Conservation (phyloP, 2,888 invertebrate species). For the Brachypalpus laphriformis region DNA sequence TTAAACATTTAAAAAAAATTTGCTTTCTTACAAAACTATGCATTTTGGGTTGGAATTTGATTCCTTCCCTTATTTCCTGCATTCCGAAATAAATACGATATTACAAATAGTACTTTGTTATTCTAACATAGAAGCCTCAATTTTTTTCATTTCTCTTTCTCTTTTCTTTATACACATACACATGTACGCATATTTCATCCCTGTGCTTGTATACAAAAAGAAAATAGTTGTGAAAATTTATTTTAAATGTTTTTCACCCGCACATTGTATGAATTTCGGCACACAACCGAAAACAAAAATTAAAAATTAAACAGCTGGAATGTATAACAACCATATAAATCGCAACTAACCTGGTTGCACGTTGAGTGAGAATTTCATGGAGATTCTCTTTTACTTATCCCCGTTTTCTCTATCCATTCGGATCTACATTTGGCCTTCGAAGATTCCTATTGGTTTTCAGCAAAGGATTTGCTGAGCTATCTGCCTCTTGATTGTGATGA, state of each 20-base stretch:
- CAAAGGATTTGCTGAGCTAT: slow-evolving; percentile 61
- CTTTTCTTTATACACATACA: slow-evolving; percentile 5
- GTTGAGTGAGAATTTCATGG: slow-evolving; percentile 50
- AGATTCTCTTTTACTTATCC: slow-evolving; percentile 8
- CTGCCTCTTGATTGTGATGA: slow-evolving; percentile 54
- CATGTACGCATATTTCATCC: slow-evolving; percentile 2
- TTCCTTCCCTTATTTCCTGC: slow-evolving; percentile 44
- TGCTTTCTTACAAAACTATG: slow-evolving; percentile 23
- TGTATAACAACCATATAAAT: slow-evolving; percentile 70
- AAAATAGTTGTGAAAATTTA: slow-evolving; percentile 2
- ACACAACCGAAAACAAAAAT: not conserved
- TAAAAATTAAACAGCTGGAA: slow-evolving; percentile 65
- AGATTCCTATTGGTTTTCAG: slow-evolving; percentile 76
- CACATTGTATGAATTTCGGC: not conserved
- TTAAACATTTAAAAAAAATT: not conserved
- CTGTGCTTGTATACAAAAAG: slow-evolving; percentile 21
- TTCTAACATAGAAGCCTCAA: slow-evolving; percentile 65
- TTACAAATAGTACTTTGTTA: slow-evolving; percentile 41
- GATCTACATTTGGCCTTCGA: slow-evolving; percentile 81
- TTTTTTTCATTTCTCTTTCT: slow-evolving; percentile 20
- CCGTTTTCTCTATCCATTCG: slow-evolving; percentile 80
- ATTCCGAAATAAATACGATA: slow-evolving; percentile 51
- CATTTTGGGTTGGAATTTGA: slow-evolving; percentile 26
- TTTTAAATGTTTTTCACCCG: slow-evolving; percentile 11
- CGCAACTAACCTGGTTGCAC: slow-evolving; percentile 60